phyloP scores from a whole-genome alignment of 2,888 invertebrate species.

The Meteorus colon region DNA sequence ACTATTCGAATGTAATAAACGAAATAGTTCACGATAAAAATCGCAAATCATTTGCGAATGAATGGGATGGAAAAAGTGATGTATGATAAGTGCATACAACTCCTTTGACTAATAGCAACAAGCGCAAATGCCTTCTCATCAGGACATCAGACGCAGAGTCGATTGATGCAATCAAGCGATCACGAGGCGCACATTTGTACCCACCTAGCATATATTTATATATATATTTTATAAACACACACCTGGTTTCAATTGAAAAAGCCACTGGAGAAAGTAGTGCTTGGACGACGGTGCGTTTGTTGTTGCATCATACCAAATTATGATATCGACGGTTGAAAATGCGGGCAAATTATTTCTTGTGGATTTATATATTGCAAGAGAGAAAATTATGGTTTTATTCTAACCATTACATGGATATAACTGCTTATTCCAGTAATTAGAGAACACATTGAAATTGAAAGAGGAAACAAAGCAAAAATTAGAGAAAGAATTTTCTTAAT shows the following conservation, averaged over 20 bases:
- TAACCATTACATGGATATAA: neutral
- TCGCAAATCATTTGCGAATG: neutral
- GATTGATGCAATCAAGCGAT: conserved; percentile 32
- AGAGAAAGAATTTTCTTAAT: neutral
- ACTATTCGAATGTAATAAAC: neutral
- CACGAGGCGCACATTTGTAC: conserved; percentile 17
- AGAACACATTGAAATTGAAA: neutral
- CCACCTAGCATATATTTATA: neutral
- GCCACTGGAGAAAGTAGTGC: conserved; percentile 31
- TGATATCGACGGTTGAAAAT: conserved; percentile 36
- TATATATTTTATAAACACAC: neutral
- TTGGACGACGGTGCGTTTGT: conserved; percentile 22
- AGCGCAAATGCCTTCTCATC: neutral
- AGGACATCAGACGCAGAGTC: neutral
- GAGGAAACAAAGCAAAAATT: neutral
- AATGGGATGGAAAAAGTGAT: neutral
- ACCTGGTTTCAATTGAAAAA: conserved; percentile 3
- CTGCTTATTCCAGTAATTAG: neutral
- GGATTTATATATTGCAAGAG: neutral
- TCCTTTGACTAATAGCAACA: neutral
- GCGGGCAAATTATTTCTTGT: conserved; percentile 30
- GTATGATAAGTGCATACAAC: neutral
- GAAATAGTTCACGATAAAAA: neutral
- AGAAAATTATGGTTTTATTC: conserved; percentile 11
- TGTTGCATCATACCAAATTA: conserved; percentile 39